A percentile compares a stretch with the other conserved stretches of the same genome.
phyloP scores from a whole-genome alignment of 1,140 invertebrate genomes.

The Aplysia californica region DNA sequence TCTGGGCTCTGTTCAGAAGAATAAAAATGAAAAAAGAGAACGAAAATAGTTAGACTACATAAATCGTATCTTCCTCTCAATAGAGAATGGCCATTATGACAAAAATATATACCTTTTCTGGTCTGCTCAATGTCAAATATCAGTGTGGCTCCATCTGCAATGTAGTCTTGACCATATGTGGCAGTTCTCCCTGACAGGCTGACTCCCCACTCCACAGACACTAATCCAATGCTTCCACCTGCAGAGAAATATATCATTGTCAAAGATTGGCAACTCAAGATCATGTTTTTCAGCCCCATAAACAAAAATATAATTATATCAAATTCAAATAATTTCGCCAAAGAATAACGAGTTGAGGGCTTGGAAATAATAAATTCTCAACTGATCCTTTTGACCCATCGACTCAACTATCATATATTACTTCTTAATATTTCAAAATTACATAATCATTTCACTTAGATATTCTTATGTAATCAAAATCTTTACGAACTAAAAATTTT shows the following conservation, averaged over 20 bases:
- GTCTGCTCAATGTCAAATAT: conserved; percentile 53
- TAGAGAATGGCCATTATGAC: too few species aligned
- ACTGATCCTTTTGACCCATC: too few species aligned
- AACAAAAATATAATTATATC: neutral
- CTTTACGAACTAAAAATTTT: too few species aligned
- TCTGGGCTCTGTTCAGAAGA: too few species aligned
- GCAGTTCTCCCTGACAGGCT: conserved; percentile 45
- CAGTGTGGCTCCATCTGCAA: conserved; percentile 63
- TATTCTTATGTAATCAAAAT: too few species aligned
- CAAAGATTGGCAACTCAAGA: neutral
- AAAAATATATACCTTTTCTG: conserved; percentile 48
- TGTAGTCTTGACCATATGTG: conserved; percentile 51
- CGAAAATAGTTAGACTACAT: too few species aligned
- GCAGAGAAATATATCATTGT: conserved; percentile 9
- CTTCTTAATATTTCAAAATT: too few species aligned
- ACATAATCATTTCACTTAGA: too few species aligned
- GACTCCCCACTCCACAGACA: conserved; percentile 58
- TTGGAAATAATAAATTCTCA: too few species aligned
- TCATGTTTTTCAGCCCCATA: neutral
- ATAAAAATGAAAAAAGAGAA: too few species aligned
- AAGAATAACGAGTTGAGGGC: neutral
- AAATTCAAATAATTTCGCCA: neutral
- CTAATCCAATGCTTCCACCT: conserved; percentile 62
- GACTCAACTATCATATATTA: too few species aligned
- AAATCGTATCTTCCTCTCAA: too few species aligned